Conservation (phyloP, 2,797 vertebrate species). For the Coranthus polyacanthus region DNA sequence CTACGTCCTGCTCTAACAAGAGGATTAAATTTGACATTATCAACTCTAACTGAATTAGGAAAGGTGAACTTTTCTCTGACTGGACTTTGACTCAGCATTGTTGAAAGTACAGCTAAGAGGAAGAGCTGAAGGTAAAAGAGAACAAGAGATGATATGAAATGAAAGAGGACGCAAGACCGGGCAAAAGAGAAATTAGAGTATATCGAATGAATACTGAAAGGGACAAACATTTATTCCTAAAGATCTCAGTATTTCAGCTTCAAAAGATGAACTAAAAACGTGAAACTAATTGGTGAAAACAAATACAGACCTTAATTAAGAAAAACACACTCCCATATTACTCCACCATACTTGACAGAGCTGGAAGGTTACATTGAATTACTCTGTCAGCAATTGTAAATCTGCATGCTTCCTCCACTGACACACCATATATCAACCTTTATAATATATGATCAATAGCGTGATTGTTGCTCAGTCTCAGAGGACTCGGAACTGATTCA, state of each 20-base stretch:
- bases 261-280: too few relatives aligned
- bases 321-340: too few relatives aligned
- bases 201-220: too few relatives aligned
- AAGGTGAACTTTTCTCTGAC: constrained; percentile 26
- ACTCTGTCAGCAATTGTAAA: neutral
- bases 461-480: neutral
- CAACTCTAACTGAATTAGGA: constrained; percentile 46
- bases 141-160: constrained; percentile 12
- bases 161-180: too few relatives aligned
- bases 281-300: too few relatives aligned
- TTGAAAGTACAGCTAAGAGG: neutral
- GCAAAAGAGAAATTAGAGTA: too few relatives aligned
- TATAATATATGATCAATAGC: neutral
- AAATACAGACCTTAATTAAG: too few relatives aligned
- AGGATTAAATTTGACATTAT: constrained; percentile 32
- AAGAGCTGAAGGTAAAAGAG: constrained; percentile 19
- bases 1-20: neutral
- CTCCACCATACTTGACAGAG: neutral
- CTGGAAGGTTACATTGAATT: neutral
- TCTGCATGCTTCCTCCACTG: neutral
- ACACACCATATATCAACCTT: neutral
- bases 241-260: too few relatives aligned
- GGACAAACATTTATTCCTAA: too few relatives aligned
- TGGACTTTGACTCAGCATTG: constrained; percentile 46
- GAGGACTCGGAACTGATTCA: neutral